Evolutionary conservation across 2,797 vertebrate species (phyloP), one percentile per base, ranked within the genome.

Genomic region (Cossypha caffra): DNA sequence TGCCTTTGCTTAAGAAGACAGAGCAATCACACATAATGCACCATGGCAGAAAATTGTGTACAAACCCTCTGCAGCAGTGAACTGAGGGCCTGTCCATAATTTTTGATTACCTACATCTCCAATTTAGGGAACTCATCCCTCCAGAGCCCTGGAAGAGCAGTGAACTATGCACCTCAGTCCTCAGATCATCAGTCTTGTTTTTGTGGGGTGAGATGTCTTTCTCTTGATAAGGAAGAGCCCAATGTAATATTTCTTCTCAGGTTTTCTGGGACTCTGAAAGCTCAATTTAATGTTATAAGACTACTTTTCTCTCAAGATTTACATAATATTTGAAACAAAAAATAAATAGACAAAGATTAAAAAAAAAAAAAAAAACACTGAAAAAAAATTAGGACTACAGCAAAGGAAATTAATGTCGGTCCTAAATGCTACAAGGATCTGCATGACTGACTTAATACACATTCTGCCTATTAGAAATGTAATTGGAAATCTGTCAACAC

Each of bases 401-500:
- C 24, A 84, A 75, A 80, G 28, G 9, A 94, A 93, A 85, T 59
- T 21, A 89, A 59, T 62, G 17, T 35, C 43, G 5, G 4, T 7
- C 10, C 14, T 50, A 81, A 90, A 86, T 43, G 26, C 13, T 61
- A 43, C 48, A 79, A 52, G 76, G 59, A 82, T 59, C 14, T 52
- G 28, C n/a, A 38, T 54, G 45, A 48, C 7, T 16, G 38, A 72
- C 74, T 76, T 85, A 71, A 62, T 59, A 68, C 48, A 17, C 35
- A 80, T 48, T 48, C 40, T 42, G 26, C 35, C 45, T 55, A 63
- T 81, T 43, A 87, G 57, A 93, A 93, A 83, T 61, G 9, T 50
- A 71, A 72, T 51, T 74, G 84, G 77, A 88, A 84, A 85, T 52
- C n/a, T 74, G 25, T 77, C 78, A 87, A 25, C 64, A 68, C 35